Conservation (phyloP, 2,797 vertebrate genomes). For the Lateolabrax maculatus region DNA sequence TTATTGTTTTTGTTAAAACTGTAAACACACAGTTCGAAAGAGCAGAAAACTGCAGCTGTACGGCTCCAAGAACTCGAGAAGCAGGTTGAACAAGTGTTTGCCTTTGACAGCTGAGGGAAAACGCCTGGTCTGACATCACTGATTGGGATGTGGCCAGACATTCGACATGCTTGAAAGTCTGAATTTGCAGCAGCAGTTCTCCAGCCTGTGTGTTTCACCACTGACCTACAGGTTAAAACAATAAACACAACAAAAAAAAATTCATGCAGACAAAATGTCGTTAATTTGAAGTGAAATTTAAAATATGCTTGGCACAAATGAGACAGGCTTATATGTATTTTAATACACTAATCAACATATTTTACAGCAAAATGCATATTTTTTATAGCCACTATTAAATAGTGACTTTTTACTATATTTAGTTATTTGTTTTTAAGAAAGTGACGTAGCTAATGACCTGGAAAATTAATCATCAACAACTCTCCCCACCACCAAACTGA, state of each 20-base stretch:
- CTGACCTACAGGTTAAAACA: too few relatives aligned
- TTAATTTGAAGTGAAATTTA: too few relatives aligned
- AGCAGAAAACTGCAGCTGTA: too few relatives aligned
- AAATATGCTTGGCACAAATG: neutral
- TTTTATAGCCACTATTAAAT: neutral
- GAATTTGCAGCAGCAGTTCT: too few relatives aligned
- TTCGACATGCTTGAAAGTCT: neutral
- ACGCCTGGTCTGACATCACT: neutral
- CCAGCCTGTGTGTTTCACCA: too few relatives aligned
- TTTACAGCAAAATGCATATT: neutral
- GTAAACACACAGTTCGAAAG: too few relatives aligned
- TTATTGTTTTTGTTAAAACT: too few relatives aligned
- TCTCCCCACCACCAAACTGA: slow-evolving; percentile 43
- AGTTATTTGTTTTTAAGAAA: neutral
- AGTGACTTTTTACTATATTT: neutral
- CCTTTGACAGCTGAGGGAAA: neutral
- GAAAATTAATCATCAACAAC: slow-evolving; percentile 62
- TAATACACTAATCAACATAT: neutral
- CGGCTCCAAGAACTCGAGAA: neutral
- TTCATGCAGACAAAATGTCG: too few relatives aligned
- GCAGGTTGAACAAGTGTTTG: neutral
- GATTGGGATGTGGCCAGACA: neutral
- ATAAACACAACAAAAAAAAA: too few relatives aligned
- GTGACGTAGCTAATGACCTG: slow-evolving; percentile 69
- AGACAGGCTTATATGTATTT: neutral